Conservation (phyloP, 2,113 vertebrate species). For the Strigops habroptila region DNA sequence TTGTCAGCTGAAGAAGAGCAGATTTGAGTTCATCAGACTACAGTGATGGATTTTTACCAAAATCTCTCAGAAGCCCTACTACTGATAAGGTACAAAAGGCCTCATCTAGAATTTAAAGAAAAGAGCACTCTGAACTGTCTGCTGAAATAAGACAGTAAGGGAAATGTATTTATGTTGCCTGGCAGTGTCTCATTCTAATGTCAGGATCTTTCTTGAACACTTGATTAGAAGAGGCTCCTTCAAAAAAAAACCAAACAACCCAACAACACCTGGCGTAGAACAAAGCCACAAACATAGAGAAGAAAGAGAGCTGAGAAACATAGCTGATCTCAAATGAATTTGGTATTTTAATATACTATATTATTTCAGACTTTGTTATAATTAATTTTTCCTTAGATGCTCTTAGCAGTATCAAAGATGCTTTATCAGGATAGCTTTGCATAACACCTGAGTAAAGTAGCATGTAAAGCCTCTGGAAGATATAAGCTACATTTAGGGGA, state of each 20-base stretch:
- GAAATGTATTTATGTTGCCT: background rate
- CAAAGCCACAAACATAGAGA: background rate
- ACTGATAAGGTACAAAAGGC: background rate
- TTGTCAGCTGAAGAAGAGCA: slow-evolving; percentile 12
- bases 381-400: background rate
- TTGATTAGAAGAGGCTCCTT: background rate
- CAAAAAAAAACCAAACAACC: background rate
- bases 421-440: background rate
- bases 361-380: background rate
- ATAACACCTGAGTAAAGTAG: background rate
- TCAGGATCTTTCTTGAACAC: background rate
- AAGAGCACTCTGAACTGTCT: background rate
- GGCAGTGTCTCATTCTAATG: background rate
- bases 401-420: background rate
- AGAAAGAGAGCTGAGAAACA: background rate
- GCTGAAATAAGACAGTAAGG: background rate
- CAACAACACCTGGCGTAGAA: background rate
- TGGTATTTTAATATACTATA: background rate
- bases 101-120: background rate
- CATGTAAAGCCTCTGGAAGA: background rate
- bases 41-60: background rate
- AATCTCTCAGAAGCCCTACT: background rate
- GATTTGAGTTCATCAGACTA: background rate
- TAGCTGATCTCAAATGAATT: background rate
- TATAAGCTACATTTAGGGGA: background rate